phyloP scores from a whole-genome alignment of 2,113 vertebrate genomes.

The Formicarius rufipectus region DNA sequence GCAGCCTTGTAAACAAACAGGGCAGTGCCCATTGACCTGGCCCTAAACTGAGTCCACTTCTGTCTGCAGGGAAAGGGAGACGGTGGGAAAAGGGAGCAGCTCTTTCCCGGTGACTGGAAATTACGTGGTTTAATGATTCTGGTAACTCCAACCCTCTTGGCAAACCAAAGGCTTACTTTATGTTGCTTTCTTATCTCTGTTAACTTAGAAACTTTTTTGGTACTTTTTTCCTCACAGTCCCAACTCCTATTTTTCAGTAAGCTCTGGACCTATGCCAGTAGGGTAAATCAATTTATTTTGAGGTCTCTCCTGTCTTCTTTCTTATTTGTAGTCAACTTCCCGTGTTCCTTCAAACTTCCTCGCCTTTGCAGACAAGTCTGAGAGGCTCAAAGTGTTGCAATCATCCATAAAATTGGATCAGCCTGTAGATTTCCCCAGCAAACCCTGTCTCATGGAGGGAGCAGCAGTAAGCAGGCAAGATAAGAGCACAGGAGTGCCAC shows the following conservation, averaged over 20 bases:
- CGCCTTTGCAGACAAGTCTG: not conserved
- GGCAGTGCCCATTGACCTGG: not conserved
- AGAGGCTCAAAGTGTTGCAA: not conserved
- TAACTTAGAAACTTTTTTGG: not conserved
- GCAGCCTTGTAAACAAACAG: not conserved
- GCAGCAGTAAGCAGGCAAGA: not conserved
- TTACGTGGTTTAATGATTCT: not conserved
- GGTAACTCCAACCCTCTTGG: not conserved
- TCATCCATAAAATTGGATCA: conserved; percentile 14
- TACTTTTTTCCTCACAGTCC: not conserved
- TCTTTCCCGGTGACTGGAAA: not conserved
- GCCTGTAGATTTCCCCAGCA: not conserved
- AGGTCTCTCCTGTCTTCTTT: not conserved
- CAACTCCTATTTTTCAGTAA: not conserved
- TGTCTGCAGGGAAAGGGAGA: not conserved
- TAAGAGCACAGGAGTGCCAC: not conserved
- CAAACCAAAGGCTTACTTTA: not conserved
- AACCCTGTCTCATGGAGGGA: not conserved
- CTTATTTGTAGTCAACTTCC: not conserved
- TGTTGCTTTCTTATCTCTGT: not conserved
- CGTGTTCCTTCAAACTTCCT: not conserved
- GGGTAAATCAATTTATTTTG: not conserved
- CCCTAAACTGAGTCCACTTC: not conserved
- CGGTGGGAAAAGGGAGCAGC: not conserved
- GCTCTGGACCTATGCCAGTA: not conserved